Base-by-base conservation (phyloP, 1,140 invertebrate genomes). In the Heliconius nattereri region DNA sequence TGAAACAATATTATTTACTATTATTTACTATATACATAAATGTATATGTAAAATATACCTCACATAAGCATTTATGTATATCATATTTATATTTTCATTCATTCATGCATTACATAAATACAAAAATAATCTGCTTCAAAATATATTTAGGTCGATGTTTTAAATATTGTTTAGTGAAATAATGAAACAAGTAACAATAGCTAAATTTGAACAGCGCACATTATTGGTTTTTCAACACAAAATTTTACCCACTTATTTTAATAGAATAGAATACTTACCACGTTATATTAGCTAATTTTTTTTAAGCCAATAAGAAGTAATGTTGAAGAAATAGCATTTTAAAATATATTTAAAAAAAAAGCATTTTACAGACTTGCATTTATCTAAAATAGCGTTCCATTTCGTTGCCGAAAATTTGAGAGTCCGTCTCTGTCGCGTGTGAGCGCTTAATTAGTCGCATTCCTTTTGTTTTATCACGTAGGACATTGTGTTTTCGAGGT, bases 381-480 rank as follows among this genome's bases (percentile, higher is more conserved):
- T 20, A 52, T 0, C 2, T 7, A 66, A 11, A 66, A 13, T 16
- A 66, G 1, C n/a, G 11, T 26, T 29, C 54, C 7, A 8, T 23
- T 26, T 29, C 26, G 9, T 29, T 13, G 26, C 60, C 26, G 26
- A 66, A 66, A 66, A 29, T 66, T 66, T 66, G 23, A 29, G 3
- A 88, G 70, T 88, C 72, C 85, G 78, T 79, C 80, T 75, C 89
- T 87, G 86, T 72, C 76, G 85, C 88, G 83, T 88, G 87, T 84
- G 85, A 89, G 84, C 82, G 79, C 83, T 80, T 85, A 90, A 91
- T 91, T 91, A 89, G 80, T 79, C 80, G 87, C 78, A 86, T 84
- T 87, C 85, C 89, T 93, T 90, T 92, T 91, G 90, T 93, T 90
- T 87, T 86, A 88, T 81, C 84, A 83, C 79, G 80, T 85, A 85